phyloP scores from a whole-genome alignment of 2,888 invertebrate genomes.

The Calliscelio sp. region DNA sequence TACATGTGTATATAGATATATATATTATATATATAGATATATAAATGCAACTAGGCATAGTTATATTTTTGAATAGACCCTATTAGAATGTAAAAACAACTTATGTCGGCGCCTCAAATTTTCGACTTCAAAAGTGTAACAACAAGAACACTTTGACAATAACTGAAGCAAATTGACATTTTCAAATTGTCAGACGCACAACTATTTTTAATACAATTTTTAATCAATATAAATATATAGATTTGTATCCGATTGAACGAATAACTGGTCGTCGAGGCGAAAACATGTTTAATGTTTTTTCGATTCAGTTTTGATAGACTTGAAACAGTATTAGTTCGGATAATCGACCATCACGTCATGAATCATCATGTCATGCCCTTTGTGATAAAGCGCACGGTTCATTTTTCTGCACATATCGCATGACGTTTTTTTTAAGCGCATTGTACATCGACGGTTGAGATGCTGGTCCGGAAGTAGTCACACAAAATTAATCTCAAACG shows the following conservation, averaged over 20 bases:
- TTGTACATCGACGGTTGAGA: no score
- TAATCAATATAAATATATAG: neutral
- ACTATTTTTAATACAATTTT: neutral
- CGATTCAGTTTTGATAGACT: conserved; percentile 50
- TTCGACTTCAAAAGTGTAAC: conserved; percentile 13
- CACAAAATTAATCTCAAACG: conserved; percentile 35
- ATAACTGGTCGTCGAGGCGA: conserved; percentile 30
- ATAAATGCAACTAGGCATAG: conserved; percentile 37
- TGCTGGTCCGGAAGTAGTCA: conserved; percentile 23
- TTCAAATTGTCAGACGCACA: neutral
- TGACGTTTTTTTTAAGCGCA: conserved; percentile 27
- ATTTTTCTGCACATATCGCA: neutral
- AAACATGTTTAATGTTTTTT: neutral
- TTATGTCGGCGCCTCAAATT: conserved; percentile 32
- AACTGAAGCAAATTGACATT: neutral
- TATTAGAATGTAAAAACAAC: conserved; percentile 18
- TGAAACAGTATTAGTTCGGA: conserved; percentile 60
- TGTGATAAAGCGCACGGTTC: conserved; percentile 44
- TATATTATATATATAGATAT: conserved; percentile 48
- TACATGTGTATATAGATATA: conserved; percentile 63
- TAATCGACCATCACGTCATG: conserved; percentile 36
- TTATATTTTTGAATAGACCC: conserved; percentile 51
- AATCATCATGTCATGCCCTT: conserved; percentile 46
- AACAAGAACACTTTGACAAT: neutral
- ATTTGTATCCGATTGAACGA: neutral